Percentiles rank a stretch among this genome's conserved stretches.
These are phyloP conservation scores for Malurus leucopterus DNA, from an alignment of 2,797 vertebrate species.

Conservation along the genomic window DNA sequence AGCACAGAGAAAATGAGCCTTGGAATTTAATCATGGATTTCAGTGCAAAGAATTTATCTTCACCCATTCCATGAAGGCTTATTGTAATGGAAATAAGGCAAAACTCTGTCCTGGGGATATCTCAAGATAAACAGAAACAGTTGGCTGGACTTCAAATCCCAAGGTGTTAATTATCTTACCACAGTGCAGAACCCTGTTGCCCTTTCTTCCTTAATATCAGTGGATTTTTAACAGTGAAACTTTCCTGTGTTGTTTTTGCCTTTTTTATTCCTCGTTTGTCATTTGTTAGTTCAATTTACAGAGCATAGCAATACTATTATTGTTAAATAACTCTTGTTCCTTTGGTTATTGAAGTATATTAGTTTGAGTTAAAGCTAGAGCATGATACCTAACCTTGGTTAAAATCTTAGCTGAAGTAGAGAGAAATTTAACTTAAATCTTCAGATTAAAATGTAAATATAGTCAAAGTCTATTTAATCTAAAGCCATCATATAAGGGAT, in stretches of 20 bases:
- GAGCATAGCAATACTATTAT: background rate
- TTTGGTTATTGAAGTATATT: conserved; percentile 44
- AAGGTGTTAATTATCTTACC: background rate
- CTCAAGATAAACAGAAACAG: background rate
- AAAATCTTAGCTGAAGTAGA: background rate
- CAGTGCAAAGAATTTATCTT: background rate
- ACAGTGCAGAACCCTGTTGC: background rate
- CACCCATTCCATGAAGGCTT: background rate
- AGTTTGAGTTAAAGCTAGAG: background rate
- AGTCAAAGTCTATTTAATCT: background rate
- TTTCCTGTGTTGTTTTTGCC: background rate
- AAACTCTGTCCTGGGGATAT: background rate
- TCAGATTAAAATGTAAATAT: background rate
- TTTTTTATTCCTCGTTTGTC: background rate
- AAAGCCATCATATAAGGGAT: background rate
- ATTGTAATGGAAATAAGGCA: background rate
- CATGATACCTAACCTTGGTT: background rate
- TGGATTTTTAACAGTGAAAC: background rate
- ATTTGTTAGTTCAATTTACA: background rate
- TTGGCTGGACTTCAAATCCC: background rate
- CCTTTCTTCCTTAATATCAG: background rate
- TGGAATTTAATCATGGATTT: background rate
- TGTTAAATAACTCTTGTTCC: background rate
- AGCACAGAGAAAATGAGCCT: background rate
- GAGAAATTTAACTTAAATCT: background rate